These are phyloP conservation scores for Tipula lateralis DNA, from an alignment of 2,888 invertebrate genomes.

Conservation along the genomic window DNA sequence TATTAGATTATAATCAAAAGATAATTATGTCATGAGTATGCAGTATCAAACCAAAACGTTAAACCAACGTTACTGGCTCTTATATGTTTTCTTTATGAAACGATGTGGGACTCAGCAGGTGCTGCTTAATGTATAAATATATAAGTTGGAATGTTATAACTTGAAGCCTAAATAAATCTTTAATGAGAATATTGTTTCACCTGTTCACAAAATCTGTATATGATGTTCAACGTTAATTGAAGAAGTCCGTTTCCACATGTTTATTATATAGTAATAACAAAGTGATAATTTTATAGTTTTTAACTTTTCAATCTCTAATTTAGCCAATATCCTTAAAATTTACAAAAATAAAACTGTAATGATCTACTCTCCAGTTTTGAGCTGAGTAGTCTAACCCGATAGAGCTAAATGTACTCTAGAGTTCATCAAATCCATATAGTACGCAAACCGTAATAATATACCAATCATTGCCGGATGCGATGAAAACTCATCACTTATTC, in stretches of 20 bases:
- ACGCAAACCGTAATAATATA: no score
- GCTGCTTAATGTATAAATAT: not conserved
- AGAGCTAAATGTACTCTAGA: no score
- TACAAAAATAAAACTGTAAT: no score
- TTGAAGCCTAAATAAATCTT: not conserved
- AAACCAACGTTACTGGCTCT: not conserved
- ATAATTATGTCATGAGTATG: not conserved
- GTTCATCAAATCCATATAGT: no score
- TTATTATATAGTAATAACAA: not conserved
- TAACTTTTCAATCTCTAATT: no score
- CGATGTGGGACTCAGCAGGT: not conserved
- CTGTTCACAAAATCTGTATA: not conserved
- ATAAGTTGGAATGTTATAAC: no score
- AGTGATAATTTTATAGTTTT: not conserved
- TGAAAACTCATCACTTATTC: no score
- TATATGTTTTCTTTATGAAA: not conserved
- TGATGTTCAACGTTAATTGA: not conserved
- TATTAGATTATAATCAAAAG: not conserved
- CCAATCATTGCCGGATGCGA: no score
- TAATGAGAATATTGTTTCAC: not conserved
- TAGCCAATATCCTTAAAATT: no score
- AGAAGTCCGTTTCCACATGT: not conserved
- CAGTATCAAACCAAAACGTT: not conserved
- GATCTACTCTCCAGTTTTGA: no score
- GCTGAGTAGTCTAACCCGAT: no score